Evolutionary conservation across 2,888 invertebrate genomes (phyloP), one percentile per base, ranked within the genome.

Genomic region (Pandemis corylana): DNA sequence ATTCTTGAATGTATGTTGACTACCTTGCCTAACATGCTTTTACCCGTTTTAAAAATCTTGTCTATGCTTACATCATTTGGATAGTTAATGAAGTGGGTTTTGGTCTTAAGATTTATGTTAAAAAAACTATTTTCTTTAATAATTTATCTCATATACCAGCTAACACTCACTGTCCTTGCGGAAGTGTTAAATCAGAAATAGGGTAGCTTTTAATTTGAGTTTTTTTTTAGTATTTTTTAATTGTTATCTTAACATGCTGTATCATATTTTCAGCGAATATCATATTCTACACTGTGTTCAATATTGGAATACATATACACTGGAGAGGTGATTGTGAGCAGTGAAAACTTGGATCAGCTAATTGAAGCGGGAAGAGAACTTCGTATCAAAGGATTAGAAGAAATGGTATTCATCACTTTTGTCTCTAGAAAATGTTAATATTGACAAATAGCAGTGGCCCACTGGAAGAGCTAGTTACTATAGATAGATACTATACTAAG

Each of bases 231-330:
- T 36, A 44, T 9, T 44, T 44, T 44, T 44, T 5, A 7, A 6
- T 9, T 7, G 0, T 44, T 44, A 44, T 36, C 44, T 5, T 44
- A 44, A 44, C 20, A 46, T 46, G 46, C 12, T 12, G 12, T 12
- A 12, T 46, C 2, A 12, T 44, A 72, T 51, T 42, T 91, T 92
- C 87, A 94, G 94, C 90, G 89, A 85, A 83, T 94, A 76, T 91
- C 93, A 12, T 88, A 90, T 71, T 77, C 79, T 51, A 94, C 90
- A 15, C 78, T 94, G 28, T 82, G 87, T 75, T 83, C 84, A 20
- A 84, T 94, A 77, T 77, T 94, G 73, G 93, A 94, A 72, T 94
- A 94, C 76, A 85, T 93, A 12, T 95, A 95, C 79, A 91, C 92
- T 0, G 95, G 94, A 0, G 93, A 94, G 80, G 94, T 91, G 1